A percentile compares a stretch with the other conserved stretches of the same genome.
Conservation (phyloP, 2,113 vertebrate genomes). For the Todiramphus chloris region DNA sequence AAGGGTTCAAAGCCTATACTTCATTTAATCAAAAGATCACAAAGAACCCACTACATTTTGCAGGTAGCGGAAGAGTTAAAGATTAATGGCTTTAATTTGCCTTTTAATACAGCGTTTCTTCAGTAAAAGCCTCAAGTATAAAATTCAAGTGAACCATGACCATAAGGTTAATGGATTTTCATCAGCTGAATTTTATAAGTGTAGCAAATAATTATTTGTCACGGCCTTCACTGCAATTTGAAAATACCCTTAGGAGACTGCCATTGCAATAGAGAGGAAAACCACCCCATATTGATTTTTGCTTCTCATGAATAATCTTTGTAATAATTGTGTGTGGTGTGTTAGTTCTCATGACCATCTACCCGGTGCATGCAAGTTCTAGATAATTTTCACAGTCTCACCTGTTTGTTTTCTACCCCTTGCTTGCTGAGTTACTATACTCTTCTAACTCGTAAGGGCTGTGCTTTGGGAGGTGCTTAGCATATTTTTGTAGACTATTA, state of each 20-base stretch:
- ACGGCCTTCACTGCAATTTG: constrained; percentile 61
- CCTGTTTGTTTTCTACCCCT: background rate
- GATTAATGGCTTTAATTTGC: constrained; percentile 81
- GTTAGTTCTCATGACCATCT: background rate
- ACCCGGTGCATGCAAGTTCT: background rate
- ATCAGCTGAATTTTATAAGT: constrained; percentile 78
- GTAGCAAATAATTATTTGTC: constrained; percentile 79
- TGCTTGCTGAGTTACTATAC: background rate
- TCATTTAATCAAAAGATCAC: constrained; percentile 59
- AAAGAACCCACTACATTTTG: constrained; percentile 35
- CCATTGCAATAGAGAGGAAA: constrained; percentile 41
- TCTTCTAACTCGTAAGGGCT: background rate
- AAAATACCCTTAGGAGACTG: constrained; percentile 63
- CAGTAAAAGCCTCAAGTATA: constrained; percentile 73
- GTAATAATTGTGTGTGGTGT: constrained; percentile 35
- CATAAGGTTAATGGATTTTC: constrained; percentile 80
- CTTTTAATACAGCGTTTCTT: constrained; percentile 76
- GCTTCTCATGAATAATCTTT: constrained; percentile 59
- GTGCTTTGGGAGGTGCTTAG: background rate
- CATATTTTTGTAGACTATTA: background rate
- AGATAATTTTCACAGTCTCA: background rate
- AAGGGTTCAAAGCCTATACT: constrained; percentile 47
- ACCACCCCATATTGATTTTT: constrained; percentile 63
- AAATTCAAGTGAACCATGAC: constrained; percentile 76
- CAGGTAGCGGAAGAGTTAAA: constrained; percentile 74